Conservation (phyloP, 1,140 invertebrate genomes). For the Zaprionus kolodkinae region DNA sequence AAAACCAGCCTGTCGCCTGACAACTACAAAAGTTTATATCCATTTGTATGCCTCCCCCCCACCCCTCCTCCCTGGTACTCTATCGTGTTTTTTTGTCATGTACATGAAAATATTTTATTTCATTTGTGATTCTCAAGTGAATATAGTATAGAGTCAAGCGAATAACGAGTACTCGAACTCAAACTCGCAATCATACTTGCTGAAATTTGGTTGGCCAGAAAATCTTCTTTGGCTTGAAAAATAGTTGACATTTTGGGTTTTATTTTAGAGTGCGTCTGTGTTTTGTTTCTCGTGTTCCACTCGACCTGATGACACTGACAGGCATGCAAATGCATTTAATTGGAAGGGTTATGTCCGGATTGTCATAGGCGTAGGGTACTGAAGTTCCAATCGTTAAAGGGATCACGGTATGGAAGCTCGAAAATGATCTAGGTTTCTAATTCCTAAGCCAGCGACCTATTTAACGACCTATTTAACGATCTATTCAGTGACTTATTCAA, state of each 20-base stretch:
- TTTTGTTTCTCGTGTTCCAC: slow-evolving; percentile 35
- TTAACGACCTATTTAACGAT: too few relatives aligned
- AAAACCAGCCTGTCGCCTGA: slow-evolving; percentile 57
- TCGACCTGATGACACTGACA: slow-evolving; percentile 65
- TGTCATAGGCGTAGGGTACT: neutral
- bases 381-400: neutral
- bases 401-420: neutral
- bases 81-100: slow-evolving; percentile 48
- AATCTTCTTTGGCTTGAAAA: slow-evolving; percentile 48
- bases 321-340: slow-evolving; percentile 79
- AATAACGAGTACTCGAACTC: neutral
- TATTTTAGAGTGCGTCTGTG: slow-evolving; percentile 43
- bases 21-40: slow-evolving; percentile 54
- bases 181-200: slow-evolving; percentile 2
- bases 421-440: too few relatives aligned
- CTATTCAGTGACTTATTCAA: too few relatives aligned
- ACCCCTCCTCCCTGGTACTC: neutral
- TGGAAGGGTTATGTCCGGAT: slow-evolving; percentile 43
- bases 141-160: slow-evolving; percentile 15
- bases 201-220: slow-evolving; percentile 18
- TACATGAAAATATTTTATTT: slow-evolving; percentile 75
- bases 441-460: too few relatives aligned
- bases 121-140: slow-evolving; percentile 59
- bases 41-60: neutral
- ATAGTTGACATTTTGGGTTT: slow-evolving; percentile 76